A percentile compares a stretch with the other conserved stretches of the same genome.
Conservation (phyloP, 2,797 vertebrate genomes). For the Acanthis flammea region DNA sequence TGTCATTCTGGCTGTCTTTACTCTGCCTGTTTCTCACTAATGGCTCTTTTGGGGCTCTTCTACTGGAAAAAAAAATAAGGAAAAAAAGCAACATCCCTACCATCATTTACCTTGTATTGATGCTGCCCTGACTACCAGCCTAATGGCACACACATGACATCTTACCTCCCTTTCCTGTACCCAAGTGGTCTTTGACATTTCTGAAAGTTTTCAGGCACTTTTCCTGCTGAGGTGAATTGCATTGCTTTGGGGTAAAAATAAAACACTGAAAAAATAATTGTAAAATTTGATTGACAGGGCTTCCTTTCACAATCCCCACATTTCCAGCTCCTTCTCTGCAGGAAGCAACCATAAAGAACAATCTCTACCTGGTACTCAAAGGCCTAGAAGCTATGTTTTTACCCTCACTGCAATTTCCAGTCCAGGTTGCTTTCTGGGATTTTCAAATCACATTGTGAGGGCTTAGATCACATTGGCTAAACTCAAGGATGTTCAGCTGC, state of each 20-base stretch:
- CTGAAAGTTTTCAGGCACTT: constrained; percentile 27
- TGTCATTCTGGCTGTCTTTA: background rate
- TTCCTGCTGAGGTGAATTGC: constrained; percentile 11
- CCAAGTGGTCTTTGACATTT: constrained; percentile 14
- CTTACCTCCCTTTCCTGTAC: background rate
- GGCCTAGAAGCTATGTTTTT: constrained; percentile 42
- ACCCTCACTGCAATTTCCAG: constrained; percentile 35
- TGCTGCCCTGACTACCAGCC: background rate
- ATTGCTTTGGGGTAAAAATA: constrained; percentile 41
- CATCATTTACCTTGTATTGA: background rate
- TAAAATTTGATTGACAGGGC: constrained; percentile 50
- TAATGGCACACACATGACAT: background rate
- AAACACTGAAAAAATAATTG: constrained; percentile 40
- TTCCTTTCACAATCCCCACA: background rate
- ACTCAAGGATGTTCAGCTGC: constrained; percentile 41
- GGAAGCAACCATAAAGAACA: constrained; percentile 54
- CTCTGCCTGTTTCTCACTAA: background rate
- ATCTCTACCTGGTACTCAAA: constrained; percentile 19
- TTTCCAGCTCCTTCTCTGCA: constrained; percentile 28
- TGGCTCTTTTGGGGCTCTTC: background rate
- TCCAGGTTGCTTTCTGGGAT: constrained; percentile 35
- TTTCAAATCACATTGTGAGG: constrained; percentile 35
- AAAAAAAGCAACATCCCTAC: background rate
- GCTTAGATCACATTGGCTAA: constrained; percentile 29
- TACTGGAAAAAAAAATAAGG: background rate